These are phyloP conservation scores for Cebus imitator DNA, from an alignment of 2,113 vertebrate genomes.

Conservation along the genomic window DNA sequence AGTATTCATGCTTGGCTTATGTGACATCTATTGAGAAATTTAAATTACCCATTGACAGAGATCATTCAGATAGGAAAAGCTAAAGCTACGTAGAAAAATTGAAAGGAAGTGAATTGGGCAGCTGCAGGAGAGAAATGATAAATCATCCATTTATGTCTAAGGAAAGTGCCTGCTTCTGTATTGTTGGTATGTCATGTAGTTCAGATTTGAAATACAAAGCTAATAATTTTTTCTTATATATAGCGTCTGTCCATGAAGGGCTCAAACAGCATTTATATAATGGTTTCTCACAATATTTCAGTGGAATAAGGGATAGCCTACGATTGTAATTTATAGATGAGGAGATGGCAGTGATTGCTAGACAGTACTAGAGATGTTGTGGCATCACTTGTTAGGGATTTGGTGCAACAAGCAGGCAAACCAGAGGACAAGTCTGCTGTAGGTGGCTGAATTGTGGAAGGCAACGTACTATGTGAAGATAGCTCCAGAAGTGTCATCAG, in stretches of 20 bases:
- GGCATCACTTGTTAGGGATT: background rate
- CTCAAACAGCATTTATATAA: slow-evolving; percentile 19
- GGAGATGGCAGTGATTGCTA: background rate
- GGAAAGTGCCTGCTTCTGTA: background rate
- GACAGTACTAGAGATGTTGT: background rate
- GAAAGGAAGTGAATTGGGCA: slow-evolving; percentile 63
- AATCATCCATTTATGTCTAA: slow-evolving; percentile 74
- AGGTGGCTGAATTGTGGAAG: background rate
- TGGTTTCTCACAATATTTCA: slow-evolving; percentile 51
- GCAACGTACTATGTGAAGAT: accelerated
- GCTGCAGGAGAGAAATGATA: slow-evolving; percentile 56
- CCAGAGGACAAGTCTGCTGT: background rate
- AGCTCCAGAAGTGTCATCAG: background rate
- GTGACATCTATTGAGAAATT: slow-evolving; percentile 75
- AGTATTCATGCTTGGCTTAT: slow-evolving; percentile 58
- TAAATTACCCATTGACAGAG: slow-evolving; percentile 80
- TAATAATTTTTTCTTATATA: slow-evolving; percentile 68
- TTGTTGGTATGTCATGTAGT: slow-evolving; percentile 47
- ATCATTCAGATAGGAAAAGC: slow-evolving; percentile 79
- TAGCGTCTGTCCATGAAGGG: slow-evolving; percentile 26
- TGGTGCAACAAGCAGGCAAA: background rate
- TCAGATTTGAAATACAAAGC: slow-evolving; percentile 67
- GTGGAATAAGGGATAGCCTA: background rate
- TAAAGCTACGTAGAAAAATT: slow-evolving; percentile 72
- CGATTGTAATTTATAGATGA: slow-evolving; percentile 8